These are phyloP conservation scores for Vanessa tameamea DNA, from an alignment of 1,140 invertebrate genomes.

Conservation along the genomic window DNA sequence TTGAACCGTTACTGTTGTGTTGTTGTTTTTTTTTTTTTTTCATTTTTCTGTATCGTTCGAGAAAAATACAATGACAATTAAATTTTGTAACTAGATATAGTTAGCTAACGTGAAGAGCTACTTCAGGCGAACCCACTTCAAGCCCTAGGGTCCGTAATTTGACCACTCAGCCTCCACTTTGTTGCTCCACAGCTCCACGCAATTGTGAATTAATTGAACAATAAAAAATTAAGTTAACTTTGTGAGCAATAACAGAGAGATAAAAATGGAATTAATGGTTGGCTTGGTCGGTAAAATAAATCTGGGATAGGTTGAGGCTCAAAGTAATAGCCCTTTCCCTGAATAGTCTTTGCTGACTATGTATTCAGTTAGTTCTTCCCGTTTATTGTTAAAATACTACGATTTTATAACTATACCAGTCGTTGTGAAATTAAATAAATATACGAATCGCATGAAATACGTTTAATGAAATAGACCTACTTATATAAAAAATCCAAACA, in stretches of 20 bases:
- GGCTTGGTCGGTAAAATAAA: too few relatives aligned
- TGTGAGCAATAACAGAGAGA: not conserved
- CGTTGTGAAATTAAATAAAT: too few relatives aligned
- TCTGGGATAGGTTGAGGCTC: too few relatives aligned
- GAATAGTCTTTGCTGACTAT: too few relatives aligned
- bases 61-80: not conserved
- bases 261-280: too few relatives aligned
- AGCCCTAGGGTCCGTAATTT: conserved; percentile 9
- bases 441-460: too few relatives aligned
- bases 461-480: too few relatives aligned
- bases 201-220: conserved; percentile 11
- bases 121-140: not conserved
- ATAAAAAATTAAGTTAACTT: conserved; percentile 2
- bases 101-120: conserved; percentile 2
- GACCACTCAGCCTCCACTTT: conserved; percentile 2
- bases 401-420: too few relatives aligned
- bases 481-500: too few relatives aligned
- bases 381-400: too few relatives aligned
- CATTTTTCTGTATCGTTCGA: not conserved
- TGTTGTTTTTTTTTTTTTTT: not conserved
- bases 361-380: too few relatives aligned
- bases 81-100: conserved; percentile 10
- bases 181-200: conserved; percentile 5
- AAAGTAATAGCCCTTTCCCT: too few relatives aligned
- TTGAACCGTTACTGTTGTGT: not conserved